Percentiles rank a stretch among this genome's conserved stretches.
phyloP scores from a whole-genome alignment of 2,797 vertebrate species.

The Poeciliopsis turneri region DNA sequence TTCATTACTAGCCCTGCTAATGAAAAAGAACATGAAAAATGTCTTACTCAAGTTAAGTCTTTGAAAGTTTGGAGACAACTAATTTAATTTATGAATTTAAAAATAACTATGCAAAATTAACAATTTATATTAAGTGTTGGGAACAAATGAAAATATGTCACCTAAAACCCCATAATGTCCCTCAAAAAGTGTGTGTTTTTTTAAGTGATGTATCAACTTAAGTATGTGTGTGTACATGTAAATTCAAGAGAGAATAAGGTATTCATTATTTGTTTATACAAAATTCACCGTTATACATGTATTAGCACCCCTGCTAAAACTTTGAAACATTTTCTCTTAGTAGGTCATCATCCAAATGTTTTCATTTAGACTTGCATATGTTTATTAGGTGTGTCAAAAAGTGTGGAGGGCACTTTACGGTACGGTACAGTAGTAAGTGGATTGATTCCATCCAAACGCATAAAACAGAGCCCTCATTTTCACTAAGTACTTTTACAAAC shows the following conservation, averaged over 20 bases:
- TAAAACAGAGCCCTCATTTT: background rate
- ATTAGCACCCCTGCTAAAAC: background rate
- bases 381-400: background rate
- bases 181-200: background rate
- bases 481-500: background rate
- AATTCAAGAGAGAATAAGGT: too few relatives aligned
- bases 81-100: background rate
- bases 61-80: constrained; percentile 26
- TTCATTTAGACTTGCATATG: background rate
- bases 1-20: constrained; percentile 56
- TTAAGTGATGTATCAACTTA: background rate
- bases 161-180: background rate
- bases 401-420: background rate
- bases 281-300: background rate
- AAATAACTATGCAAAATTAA: background rate
- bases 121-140: background rate
- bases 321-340: background rate
- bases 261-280: background rate
- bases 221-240: background rate
- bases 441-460: background rate
- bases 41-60: constrained; percentile 52
- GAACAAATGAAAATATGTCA: background rate
- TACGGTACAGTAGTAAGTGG: background rate
- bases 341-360: background rate
- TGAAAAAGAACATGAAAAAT: constrained; percentile 56